Evolutionary conservation across 2,888 invertebrate genomes (phyloP), one percentile per base, ranked within the genome.

Genomic region (Arctia plantaginis): DNA sequence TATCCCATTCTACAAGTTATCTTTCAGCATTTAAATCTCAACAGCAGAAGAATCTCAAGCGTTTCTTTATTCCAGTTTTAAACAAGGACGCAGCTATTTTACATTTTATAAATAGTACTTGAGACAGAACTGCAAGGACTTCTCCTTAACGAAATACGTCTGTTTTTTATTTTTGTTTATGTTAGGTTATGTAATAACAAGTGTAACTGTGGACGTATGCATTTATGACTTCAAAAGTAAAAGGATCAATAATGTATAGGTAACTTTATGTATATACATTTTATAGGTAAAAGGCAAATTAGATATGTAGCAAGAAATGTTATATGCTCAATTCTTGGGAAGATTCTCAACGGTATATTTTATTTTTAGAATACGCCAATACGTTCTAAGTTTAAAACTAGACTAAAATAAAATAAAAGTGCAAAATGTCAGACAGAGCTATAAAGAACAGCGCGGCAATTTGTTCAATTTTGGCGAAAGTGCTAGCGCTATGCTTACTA

Each of bases 61-160:
- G n/a, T 78, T 76, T 66, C 78, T 76, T 79, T 81, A 97, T 92
- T 97, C 97, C 33, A 97, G 97, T n/a, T 79, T 77, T 73, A 70
- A 85, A 76, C 76, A 77, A 82, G 74, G 55, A 78, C 78, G 74
- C 69, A 62, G 78, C 67, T 81, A 82, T 75, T 82, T 75, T 72
- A 75, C 30, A 76, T 84, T 82, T 68, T 27, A 67, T 47, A 33
- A 67, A 67, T 23, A 47, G 30, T 67, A 47, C 67, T 30, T 67
- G 33, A 47, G 67, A 44, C 23, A 67, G 33, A 33, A 67, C 33
- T 47, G 1, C 30, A 10, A 30, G 44, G 20, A 44, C 44, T 67
- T 44, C 41, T 44, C 15, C 44, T 44, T 13, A 20, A 30, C 23
- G 23, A 47, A 44, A 67, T 47, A 33, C 30, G 3, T 30, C 15